Percentiles rank a stretch among this genome's conserved stretches.
phyloP scores from a whole-genome alignment of 1,140 invertebrate species.

The Micrasema minimum region DNA sequence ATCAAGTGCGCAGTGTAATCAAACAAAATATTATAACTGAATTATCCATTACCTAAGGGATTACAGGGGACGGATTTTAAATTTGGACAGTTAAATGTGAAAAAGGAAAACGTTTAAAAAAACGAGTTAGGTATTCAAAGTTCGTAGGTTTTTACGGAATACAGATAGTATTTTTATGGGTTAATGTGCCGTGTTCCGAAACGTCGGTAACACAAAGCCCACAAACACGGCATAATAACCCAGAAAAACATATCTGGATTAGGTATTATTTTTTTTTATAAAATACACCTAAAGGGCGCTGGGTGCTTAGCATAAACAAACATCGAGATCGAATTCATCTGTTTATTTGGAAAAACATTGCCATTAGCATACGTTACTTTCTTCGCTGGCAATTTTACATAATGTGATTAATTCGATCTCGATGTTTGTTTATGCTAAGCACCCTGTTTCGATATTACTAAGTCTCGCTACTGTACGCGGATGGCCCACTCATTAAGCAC shows the following conservation, averaged over 20 bases:
- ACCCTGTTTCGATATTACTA: no score
- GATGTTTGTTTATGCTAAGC: no score
- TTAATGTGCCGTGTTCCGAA: neutral
- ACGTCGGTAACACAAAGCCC: no score
- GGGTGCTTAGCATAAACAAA: no score
- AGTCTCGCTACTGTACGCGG: no score
- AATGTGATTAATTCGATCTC: no score
- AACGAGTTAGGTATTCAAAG: neutral
- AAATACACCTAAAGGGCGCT: neutral
- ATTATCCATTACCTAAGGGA: slow-evolving; percentile 44
- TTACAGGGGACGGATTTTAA: neutral
- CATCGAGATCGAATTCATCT: no score
- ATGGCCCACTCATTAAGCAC: no score
- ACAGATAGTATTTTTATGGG: neutral
- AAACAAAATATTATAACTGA: slow-evolving; percentile 50
- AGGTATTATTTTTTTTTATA: neutral
- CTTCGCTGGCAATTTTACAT: no score
- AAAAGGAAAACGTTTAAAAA: neutral
- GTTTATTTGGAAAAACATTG: no score
- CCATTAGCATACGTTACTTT: no score
- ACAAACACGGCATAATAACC: no score
- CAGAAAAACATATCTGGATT: neutral
- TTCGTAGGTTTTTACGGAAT: neutral
- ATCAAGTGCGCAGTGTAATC: slow-evolving; percentile 49
- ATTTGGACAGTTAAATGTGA: neutral